These are phyloP conservation scores for Rhincodon typus DNA, from an alignment of 2,797 vertebrate species.

Conservation along the genomic window DNA sequence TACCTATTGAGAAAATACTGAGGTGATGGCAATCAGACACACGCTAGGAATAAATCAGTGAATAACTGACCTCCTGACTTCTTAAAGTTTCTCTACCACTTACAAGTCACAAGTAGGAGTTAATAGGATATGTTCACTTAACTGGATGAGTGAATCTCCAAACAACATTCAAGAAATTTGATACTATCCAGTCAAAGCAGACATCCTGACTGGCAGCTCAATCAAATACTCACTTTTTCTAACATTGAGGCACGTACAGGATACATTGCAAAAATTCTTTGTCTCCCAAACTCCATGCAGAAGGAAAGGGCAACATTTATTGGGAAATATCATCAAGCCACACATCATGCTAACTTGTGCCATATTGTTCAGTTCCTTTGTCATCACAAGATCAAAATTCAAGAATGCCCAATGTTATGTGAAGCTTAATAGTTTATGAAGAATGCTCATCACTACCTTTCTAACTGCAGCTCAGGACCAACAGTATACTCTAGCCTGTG, in stretches of 20 bases:
- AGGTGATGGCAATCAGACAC: too few relatives aligned
- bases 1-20: too few relatives aligned
- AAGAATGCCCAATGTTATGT: background rate
- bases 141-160: background rate
- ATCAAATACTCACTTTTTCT: background rate
- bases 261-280: background rate
- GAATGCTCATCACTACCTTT: background rate
- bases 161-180: background rate
- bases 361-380: background rate
- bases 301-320: background rate
- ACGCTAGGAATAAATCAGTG: too few relatives aligned
- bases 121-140: background rate
- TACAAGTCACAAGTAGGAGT: background rate
- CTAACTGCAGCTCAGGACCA: background rate
- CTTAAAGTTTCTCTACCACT: too few relatives aligned
- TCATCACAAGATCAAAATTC: background rate
- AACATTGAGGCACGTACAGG: background rate
- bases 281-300: background rate
- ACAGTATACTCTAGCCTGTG: background rate
- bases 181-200: background rate
- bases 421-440: background rate
- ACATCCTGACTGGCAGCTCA: background rate
- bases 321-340: background rate
- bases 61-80: too few relatives aligned
- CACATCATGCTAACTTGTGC: background rate